Evolutionary conservation across 2,797 vertebrate species (phyloP), one percentile per base, ranked within the genome.

Genomic region (Oceanodroma leucorhoa): DNA sequence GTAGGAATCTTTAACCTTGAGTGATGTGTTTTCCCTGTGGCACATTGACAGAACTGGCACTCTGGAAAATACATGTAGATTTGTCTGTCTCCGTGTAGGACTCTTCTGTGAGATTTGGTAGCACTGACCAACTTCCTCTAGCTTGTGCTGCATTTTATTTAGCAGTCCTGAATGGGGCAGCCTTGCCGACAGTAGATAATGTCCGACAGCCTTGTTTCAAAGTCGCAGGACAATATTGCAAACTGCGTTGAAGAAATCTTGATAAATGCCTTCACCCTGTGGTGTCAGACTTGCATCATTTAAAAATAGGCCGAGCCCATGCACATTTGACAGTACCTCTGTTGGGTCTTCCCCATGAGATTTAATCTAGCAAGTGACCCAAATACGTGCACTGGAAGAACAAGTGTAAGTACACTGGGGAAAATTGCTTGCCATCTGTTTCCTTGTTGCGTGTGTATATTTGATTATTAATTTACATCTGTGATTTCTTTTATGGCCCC

Each of bases 361-460:
- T 96, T 97, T 97, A 96, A 97, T 97, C 87, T 94, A 97, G 95
- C 94, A 96, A 97, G 87, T 98, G 98, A 98, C 97, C 97, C 97
- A 97, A 70, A 98, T 98, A 97, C 14, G 27, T 79, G 79, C 87
- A 77, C 81, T 88, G 79, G 92, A 94, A 90, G 96, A 96, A 94
- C 95, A 93, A 92, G 92, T 94, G 26, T 94, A 97, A 95, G 93
- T 95, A 94, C 96, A 54, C 62, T 72, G 78, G 94, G 96, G 95
- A 96, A 95, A 97, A 97, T 93, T 87, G 83, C 92, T 96, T 94
- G 73, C 96, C 97, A 98, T 98, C 97, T 98, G 97, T 97, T 94
- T 96, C 72, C 93, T 83, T 94, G 96, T 92, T 95, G 48, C 87
- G 72, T 83, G 58, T 93, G 83, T 94, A 38, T 94, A 85, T 95